Evolutionary conservation across 2,888 invertebrate genomes (phyloP).

Genomic region (Muscina levida): DNA sequence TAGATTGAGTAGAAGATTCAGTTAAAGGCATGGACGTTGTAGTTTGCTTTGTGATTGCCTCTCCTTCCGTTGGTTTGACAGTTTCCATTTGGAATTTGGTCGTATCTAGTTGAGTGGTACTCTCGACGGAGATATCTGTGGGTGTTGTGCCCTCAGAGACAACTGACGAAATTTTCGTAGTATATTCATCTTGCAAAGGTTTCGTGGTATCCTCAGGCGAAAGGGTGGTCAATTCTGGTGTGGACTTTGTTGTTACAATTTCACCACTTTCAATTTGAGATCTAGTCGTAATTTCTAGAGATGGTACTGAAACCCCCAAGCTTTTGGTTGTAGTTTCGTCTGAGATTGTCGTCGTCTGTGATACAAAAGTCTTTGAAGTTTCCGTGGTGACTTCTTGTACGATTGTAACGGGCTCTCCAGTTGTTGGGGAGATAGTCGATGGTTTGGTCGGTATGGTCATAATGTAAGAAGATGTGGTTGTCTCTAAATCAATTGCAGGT

Average conservation of each 20-base stretch:
- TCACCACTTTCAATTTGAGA: background rate
- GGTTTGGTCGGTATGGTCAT: conserved; percentile 3
- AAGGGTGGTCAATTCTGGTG: too few relatives aligned
- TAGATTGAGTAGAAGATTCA: conserved; percentile 19
- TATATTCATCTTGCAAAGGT: too few relatives aligned
- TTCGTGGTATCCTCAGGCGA: too few relatives aligned
- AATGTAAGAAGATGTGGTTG: conserved; percentile 3
- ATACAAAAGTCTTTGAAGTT: background rate
- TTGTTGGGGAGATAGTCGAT: background rate
- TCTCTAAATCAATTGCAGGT: background rate
- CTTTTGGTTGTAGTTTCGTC: background rate
- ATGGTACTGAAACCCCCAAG: background rate
- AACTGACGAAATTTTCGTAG: too few relatives aligned
- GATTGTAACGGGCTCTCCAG: background rate
- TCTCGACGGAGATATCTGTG: too few relatives aligned
- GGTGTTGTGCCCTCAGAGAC: too few relatives aligned
- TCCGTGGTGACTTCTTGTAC: background rate
- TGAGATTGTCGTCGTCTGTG: background rate
- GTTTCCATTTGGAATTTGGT: background rate
- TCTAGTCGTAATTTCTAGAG: background rate
- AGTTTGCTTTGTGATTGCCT: background rate
- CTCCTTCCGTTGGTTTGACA: background rate
- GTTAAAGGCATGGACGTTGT: background rate
- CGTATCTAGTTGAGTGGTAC: background rate
- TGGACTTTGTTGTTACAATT: too few relatives aligned